Evolutionary conservation across 2,113 vertebrate species (phyloP), one percentile per base, ranked within the genome.

Genomic region (Hymenochirus boettgeri): DNA sequence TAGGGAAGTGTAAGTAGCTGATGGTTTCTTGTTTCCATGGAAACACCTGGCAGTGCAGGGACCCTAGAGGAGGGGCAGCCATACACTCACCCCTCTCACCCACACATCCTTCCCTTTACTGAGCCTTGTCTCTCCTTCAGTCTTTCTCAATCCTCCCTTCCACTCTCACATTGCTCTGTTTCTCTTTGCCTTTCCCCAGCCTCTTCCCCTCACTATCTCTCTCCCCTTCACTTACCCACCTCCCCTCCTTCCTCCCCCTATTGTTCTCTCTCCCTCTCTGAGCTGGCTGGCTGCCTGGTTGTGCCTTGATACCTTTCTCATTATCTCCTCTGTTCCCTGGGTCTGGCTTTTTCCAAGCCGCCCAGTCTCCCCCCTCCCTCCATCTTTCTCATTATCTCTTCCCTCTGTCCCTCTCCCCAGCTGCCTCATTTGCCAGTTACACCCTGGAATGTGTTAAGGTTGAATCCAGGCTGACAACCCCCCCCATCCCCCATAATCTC

Each of bases 281-380:
- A n/a, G n/a, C n/a, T n/a, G n/a, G n/a, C 73, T 73, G 69, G 71
- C 74, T 76, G 72, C 71, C 64, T 67, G 60, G 69, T 57, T 72
- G 19, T 23, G 57, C 65, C 73, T 74, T 62, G 54, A 57, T 55
- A 66, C 31, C 33, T n/a, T 21, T 65, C 25, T 47, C 45, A 33
- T 45, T 66, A 56, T 62, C 69, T 25, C 42, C 31, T 10, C 17
- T 21, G 11, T 27, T 18, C 56, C 58, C 62, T 31, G 45, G 23
- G 37, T 52, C 46, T 23, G 18, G 50, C 52, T 46, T 53, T 48
- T 17, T 18, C 29, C 54, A 55, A 21, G 18, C 51, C 42, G 2
- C 46, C 22, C 23, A 59, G 62, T 6, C 23, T 13, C 48, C 12
- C n/a, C 39, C 50, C 31, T 57, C 31, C 25, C 39, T 48, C 53